Base-by-base conservation (phyloP, 92 coral and sea anemone species). In the Porites lobata region DNA sequence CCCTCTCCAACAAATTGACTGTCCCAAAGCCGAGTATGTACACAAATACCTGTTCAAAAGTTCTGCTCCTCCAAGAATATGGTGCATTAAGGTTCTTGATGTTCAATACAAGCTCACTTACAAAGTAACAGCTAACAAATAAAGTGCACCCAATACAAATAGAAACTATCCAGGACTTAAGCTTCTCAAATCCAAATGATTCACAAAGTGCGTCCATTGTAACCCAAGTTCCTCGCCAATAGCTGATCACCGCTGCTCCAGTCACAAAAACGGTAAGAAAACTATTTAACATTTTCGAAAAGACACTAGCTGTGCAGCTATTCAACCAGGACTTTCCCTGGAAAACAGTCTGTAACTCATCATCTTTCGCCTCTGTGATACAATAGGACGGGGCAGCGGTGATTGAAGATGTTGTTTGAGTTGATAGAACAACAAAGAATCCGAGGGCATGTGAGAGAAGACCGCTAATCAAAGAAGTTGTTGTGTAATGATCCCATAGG, bases 151-250 rank as follows among this genome's bases (percentile, higher is more conserved):
- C 74, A 56, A 73, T 9, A 51, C 11, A 9, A 5, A 84, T 50
- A 14, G 77, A 6, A 4, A 72, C 2, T 9, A 63, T 14, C 15
- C 65, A 84, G 10, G 87, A 63, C 63, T 1, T 21, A 1, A 47
- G 12, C 1, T 72, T 74, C 80, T 57, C n/a, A 38, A 38, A 57
- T 19, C 22, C 9, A n/a, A 18, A 10, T 70, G 38, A 1, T 51
- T 14, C 6, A 84, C 7, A 58, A 21, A 20, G 2, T 17, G 47
- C 47, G 47, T 38, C 50, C 78, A 69, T 62, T 21, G 74, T 51
- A 9, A 62, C 52, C 98, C 98, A 95, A 12, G 96, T 93, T 8
- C 96, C 96, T 77, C 98, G 82, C 98, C 96, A 95, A 61, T 86
- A 95, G 15, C 68, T 43, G 4, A 95, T 85, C n/a, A 88, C 84